Evolutionary conservation across 2,113 vertebrate species (phyloP).

Genomic region (Lagenorhynchus albirostris): DNA sequence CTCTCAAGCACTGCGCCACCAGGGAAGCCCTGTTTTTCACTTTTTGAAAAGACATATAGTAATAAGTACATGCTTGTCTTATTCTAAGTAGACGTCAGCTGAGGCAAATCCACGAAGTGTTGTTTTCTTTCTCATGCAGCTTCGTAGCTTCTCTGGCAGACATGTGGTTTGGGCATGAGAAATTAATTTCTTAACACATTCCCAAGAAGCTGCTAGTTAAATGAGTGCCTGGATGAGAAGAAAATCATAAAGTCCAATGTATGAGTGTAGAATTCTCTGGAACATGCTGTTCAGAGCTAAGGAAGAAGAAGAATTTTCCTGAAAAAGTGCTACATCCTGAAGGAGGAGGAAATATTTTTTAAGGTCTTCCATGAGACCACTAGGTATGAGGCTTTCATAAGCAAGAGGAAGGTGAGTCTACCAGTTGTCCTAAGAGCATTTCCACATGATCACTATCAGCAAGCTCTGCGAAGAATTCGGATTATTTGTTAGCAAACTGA

Average conservation of each 20-base stretch:
- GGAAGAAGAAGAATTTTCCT: neutral
- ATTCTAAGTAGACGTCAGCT: neutral
- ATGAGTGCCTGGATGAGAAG: neutral
- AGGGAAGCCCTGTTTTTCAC: neutral
- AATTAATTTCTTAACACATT: neutral
- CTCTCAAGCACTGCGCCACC: too few relatives aligned
- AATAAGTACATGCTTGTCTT: neutral
- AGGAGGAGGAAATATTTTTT: neutral
- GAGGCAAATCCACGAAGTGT: neutral
- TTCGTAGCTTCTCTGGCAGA: neutral
- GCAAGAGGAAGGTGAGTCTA: neutral
- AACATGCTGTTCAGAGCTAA: neutral
- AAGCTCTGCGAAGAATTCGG: neutral
- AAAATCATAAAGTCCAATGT: neutral
- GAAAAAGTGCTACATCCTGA: neutral
- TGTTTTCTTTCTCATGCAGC: neutral
- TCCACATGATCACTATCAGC: neutral
- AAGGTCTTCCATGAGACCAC: neutral
- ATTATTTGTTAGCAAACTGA: constrained; percentile 17
- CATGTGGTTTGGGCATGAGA: neutral
- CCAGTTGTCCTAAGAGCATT: neutral
- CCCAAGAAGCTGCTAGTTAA: neutral
- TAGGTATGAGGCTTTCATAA: neutral
- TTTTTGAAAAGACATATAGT: neutral
- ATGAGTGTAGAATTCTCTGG: neutral